Base-by-base conservation (phyloP, 1,140 invertebrate genomes). In the Eurosta solidaginis region DNA sequence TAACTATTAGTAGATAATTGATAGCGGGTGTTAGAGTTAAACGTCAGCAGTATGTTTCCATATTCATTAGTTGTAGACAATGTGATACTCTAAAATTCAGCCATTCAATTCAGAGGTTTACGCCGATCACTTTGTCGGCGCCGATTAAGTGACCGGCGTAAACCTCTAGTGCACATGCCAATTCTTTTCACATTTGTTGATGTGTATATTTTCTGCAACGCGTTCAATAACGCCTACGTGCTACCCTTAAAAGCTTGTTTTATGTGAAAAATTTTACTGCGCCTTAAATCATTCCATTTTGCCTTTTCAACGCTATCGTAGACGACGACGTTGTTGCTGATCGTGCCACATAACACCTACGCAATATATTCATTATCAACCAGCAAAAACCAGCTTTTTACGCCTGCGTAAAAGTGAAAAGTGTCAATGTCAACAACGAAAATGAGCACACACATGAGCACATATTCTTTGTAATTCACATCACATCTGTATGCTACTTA, bases 361-460 rank as follows among this genome's bases (percentile, higher is more conserved):
- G 20, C 59, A 12, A 14, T 20, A 33, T 68, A 40, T 68, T 68
- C 59, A 68, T 68, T 68, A 68, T 40, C 59, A 68, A 68, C 59
- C 59, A n/a, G n/a, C n/a, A n/a, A 63, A 40, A 68, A 68, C 59
- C 5, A 68, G 33, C 59, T 27, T 7, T 12, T 1, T 68, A 68
- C 59, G 59, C 59, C 59, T 68, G 59, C 59, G 59, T 68, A 68
- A 68, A 68, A 68, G 59, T 68, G 59, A 68, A 68, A 68, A 68
- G 59, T 68, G 59, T 20, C 59, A 68, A 68, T 68, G 59, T 68
- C 59, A 68, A 40, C 59, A 33, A 68, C 59, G 33, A 68, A 68
- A 68, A 68, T 68, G 59, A 40, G 59, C 59, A 29, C 59, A 36
- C 17, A 10, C 33, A 2, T 49, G 45, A 17, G 4, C 22, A 22